Base-by-base conservation (phyloP, 1,140 invertebrate species). In the Teleopsis dalmanni region DNA sequence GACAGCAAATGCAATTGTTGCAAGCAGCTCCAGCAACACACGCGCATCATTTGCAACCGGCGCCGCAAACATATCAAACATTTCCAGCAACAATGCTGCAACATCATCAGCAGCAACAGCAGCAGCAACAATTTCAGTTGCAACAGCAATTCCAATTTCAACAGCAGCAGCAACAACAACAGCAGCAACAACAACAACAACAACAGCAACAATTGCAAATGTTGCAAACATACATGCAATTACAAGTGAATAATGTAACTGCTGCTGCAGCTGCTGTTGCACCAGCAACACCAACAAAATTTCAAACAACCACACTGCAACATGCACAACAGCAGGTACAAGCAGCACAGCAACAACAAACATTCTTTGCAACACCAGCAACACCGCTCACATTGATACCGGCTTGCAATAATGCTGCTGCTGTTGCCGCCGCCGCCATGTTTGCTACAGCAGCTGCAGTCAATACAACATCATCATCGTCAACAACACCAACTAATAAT, bases 1-100 rank as follows among this genome's bases (percentile, higher is more conserved):
- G 57, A 67, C 61, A 68, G 60, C 65, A 68, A 68, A 68, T 67
- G 65, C 65, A 67, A 68, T 62, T 67, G 58, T 60, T 68, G 59
- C 65, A 68, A 58, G 60, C 62, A 57, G 52, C 60, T 48, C 60
- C 62, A 50, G 57, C 62, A 52, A 63, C 58, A 50, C 64, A 62
- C 53, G 61, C 60, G 52, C 63, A 66, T 56, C 41, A 43, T 25
- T 31, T 43, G 41, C 41, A 43, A 10, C 18, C 41, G 8, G 16
- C n/a, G 26, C 27, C 41, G 4, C 41, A 16, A 31, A 9, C 26
- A 31, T 31, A 47, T 25, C 50, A 38, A 22, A 51, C 59, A 53
- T 51, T 58, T 33, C 55, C 55, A 38, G 59, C 60, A 34, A 51
- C 43, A 23, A 47, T 55, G 48, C 14, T 45, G 35, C 50, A 56